Percentiles rank a stretch among this genome's conserved stretches.
Evolutionary conservation across 1,140 invertebrate species (phyloP).

Genomic region (Trinorchestia longiramus): DNA sequence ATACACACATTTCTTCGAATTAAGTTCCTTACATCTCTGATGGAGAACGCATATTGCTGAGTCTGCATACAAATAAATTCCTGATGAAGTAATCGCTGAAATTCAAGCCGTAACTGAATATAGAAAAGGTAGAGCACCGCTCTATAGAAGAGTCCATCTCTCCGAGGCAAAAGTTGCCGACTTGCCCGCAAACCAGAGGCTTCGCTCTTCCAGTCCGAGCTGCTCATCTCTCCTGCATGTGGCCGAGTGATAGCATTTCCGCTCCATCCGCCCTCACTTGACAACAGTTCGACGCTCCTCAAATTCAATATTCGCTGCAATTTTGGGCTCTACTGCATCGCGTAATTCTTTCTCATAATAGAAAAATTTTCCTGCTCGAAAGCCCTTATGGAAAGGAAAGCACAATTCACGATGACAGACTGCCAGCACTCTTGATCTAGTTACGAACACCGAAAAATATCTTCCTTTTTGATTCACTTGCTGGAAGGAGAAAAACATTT

Average conservation of each 20-base stretch:
- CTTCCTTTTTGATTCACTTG: neutral
- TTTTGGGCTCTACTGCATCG: slow-evolving; percentile 7
- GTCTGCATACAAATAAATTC: neutral
- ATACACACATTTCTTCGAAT: too few relatives aligned
- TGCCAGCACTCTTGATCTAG: neutral
- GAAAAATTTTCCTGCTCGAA: slow-evolving; percentile 3
- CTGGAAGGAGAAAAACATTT: neutral
- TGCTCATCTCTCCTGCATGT: neutral
- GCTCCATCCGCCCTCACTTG: slow-evolving; percentile 37
- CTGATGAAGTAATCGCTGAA: neutral
- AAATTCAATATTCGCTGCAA: slow-evolving; percentile 32
- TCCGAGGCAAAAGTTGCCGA: neutral
- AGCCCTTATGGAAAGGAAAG: neutral
- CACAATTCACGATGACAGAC: neutral
- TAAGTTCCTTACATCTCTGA: neutral
- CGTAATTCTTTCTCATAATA: slow-evolving; percentile 43
- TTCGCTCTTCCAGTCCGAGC: neutral
- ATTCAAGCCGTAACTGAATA: neutral
- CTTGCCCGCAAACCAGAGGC: neutral
- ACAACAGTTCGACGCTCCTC: slow-evolving; percentile 31
- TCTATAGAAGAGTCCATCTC: neutral
- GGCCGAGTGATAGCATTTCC: slow-evolving; percentile 7
- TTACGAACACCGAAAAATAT: neutral
- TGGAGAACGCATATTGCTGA: neutral
- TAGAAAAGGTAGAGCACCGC: neutral